phyloP scores from a whole-genome alignment of 2,888 invertebrate genomes.

The Trimorus sp. region DNA sequence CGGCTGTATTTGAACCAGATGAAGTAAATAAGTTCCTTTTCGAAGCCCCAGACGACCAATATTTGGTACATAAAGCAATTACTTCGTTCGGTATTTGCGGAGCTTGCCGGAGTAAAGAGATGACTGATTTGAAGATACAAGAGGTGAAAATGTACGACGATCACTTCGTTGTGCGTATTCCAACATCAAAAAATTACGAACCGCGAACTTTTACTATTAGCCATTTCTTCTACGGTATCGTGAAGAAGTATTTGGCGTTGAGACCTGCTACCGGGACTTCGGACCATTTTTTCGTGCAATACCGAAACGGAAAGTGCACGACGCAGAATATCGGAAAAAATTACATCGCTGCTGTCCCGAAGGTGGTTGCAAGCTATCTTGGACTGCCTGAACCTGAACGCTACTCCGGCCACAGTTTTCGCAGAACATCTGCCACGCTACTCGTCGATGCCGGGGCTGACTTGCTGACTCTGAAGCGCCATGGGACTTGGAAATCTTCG shows the following conservation, averaged over 20 bases:
- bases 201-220: conserved; percentile 38
- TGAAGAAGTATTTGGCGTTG: conserved; percentile 31
- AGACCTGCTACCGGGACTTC: conserved; percentile 23
- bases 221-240: conserved; percentile 19
- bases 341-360: conserved; percentile 60
- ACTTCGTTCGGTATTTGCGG: no score
- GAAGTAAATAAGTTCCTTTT: no score
- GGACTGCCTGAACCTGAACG: conserved; percentile 54
- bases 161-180: no score
- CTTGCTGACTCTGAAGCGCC: conserved; percentile 47
- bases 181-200: no score
- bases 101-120: no score
- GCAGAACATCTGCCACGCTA: conserved; percentile 61
- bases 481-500: conserved; percentile 26
- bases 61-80: no score
- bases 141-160: no score
- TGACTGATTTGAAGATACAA: no score
- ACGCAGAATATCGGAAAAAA: conserved; percentile 56
- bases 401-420: conserved; percentile 64
- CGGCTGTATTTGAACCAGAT: no score
- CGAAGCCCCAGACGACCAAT: no score
- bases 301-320: conserved; percentile 62
- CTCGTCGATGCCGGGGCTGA: conserved; percentile 55
- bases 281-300: conserved; percentile 54
- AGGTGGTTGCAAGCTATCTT: conserved; percentile 56